phyloP scores from a whole-genome alignment of 2,113 vertebrate genomes.

The Leucopternis melanops region DNA sequence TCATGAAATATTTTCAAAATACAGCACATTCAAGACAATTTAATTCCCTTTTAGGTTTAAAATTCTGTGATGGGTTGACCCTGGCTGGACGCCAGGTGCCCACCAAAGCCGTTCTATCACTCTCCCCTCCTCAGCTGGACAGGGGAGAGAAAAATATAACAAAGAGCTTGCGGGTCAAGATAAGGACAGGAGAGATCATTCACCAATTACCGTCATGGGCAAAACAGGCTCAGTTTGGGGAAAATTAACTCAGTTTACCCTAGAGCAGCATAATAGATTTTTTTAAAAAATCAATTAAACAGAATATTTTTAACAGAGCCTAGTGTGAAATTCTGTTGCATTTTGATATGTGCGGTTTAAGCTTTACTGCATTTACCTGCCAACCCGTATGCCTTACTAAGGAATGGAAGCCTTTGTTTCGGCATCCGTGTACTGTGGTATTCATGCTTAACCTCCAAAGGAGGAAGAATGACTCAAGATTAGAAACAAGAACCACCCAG shows the following conservation, averaged over 20 bases:
- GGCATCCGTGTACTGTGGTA: not conserved
- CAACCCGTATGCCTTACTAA: not conserved
- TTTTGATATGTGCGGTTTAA: not conserved
- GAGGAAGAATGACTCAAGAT: not conserved
- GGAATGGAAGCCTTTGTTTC: not conserved
- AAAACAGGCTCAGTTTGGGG: too few relatives aligned
- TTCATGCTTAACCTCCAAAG: not conserved
- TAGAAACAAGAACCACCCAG: not conserved
- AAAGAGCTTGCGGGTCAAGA: too few relatives aligned
- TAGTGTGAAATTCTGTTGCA: not conserved
- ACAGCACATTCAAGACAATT: not conserved
- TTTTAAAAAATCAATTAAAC: slow-evolving; percentile 72
- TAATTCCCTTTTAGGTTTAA: not conserved
- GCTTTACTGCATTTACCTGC: not conserved
- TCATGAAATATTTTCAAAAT: not conserved
- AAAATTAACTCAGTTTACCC: too few relatives aligned
- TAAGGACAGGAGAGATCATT: too few relatives aligned
- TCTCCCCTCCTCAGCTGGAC: too few relatives aligned
- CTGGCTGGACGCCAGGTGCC: too few relatives aligned
- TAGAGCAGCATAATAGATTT: too few relatives aligned
- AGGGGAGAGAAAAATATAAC: too few relatives aligned
- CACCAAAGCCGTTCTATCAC: too few relatives aligned
- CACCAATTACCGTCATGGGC: too few relatives aligned
- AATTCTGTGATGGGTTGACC: not conserved
- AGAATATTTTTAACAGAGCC: slow-evolving; percentile 58